phyloP scores from a whole-genome alignment of 2,888 invertebrate species.

The Drepana falcataria region DNA sequence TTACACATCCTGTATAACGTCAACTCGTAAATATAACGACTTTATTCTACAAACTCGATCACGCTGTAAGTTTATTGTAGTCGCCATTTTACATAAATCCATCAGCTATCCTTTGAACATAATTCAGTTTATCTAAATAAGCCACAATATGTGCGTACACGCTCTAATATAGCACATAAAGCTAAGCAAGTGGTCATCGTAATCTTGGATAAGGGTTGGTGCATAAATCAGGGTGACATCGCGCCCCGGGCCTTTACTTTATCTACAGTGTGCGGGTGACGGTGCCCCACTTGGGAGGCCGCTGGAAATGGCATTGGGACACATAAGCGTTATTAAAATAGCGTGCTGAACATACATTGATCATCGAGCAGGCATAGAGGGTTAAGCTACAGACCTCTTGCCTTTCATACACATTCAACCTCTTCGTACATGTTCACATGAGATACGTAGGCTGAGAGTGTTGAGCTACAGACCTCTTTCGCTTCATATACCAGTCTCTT shows the following conservation, averaged over 20 bases:
- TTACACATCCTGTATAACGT: too few species aligned
- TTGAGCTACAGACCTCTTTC: too few species aligned
- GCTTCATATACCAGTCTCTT: too few species aligned
- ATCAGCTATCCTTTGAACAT: background rate
- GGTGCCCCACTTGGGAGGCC: conserved; percentile 30
- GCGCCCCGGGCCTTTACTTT: conserved; percentile 71
- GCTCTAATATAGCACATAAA: conserved; percentile 32
- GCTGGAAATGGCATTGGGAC: conserved; percentile 27
- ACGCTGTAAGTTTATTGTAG: background rate
- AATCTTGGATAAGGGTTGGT: conserved; percentile 77
- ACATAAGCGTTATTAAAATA: background rate
- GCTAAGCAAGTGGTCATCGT: conserved; percentile 77
- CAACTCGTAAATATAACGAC: too few species aligned
- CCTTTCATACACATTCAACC: too few species aligned
- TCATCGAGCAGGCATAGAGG: too few species aligned
- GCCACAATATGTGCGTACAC: background rate
- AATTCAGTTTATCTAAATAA: background rate
- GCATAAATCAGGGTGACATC: conserved; percentile 73
- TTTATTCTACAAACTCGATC: too few species aligned
- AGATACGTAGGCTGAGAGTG: too few species aligned
- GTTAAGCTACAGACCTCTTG: too few species aligned
- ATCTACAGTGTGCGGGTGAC: conserved; percentile 76
- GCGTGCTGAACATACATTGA: too few species aligned
- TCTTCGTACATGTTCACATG: too few species aligned
- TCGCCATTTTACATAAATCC: background rate